Base-by-base conservation (phyloP, 2,888 invertebrate genomes). In the Andrena hattorfiana region DNA sequence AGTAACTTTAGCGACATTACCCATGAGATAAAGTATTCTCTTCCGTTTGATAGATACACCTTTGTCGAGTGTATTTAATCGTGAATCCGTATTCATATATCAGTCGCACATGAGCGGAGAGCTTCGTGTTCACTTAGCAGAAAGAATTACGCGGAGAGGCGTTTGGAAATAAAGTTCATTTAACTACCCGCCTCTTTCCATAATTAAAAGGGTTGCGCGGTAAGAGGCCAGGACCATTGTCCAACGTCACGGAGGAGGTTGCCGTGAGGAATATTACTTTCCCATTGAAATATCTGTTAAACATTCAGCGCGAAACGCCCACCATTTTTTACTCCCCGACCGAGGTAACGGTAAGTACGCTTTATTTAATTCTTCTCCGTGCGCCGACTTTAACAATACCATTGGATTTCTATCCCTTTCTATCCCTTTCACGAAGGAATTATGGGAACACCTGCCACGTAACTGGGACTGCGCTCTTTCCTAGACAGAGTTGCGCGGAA, bases 331-430 rank as follows among this genome's bases (percentile, higher is more conserved):
- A 79, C 75, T 64, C 49, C 60, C 60, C 20, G 60, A 60, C 66
- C 48, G 71, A 56, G 67, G 62, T 32, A 54, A 30, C 54, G 66
- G 72, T 66, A 77, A 84, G 63, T 76, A 56, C 70, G 83, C 83
- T 89, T 89, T 89, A 89, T 87, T 85, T 87, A 84, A 89, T 87
- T 87, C 80, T 68, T 77, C 72, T 42, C 68, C 60, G 79, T 68
- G 32, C 73, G 48, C 32, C 63, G 76, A 77, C 77, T 79, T 88
- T 85, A 86, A 84, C 83, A 60, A 70, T 35, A 60, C 72, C 89
- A 87, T 89, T 89, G 85, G 86, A 88, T 87, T 87, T 84, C 83
- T 85, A 78, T 77, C 63, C 77, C 81, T 87, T 87, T 84, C 83
- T 85, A 78, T 77, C 63, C 77, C 81, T 84, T 85, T 70, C 68